A percentile compares a stretch with the other conserved stretches of the same genome.
phyloP scores from a whole-genome alignment of 2,797 vertebrate species.

The Smutsia gigantea region DNA sequence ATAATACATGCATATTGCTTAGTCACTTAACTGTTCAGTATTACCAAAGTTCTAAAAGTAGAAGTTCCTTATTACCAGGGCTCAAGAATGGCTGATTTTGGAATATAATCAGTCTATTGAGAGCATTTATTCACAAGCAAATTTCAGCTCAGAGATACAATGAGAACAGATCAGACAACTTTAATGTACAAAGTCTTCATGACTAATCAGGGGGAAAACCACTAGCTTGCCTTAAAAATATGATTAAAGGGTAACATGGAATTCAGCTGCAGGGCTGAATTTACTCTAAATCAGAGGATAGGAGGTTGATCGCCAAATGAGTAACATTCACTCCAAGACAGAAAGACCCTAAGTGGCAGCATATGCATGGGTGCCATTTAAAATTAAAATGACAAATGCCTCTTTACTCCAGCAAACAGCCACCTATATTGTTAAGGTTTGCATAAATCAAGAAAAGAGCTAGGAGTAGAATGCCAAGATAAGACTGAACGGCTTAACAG shows the following conservation, averaged over 20 bases:
- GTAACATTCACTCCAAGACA: not conserved
- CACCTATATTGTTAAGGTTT: not conserved
- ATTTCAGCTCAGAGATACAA: not conserved
- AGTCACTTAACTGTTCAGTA: not conserved
- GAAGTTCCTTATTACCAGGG: not conserved
- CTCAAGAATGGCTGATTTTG: not conserved
- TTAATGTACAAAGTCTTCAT: not conserved
- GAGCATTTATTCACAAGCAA: not conserved
- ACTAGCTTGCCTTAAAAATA: not conserved
- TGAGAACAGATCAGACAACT: not conserved
- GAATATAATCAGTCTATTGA: not conserved
- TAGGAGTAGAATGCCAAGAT: not conserved
- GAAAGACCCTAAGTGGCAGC: not conserved
- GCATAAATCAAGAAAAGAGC: not conserved
- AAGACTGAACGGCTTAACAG: not conserved
- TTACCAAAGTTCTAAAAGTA: slow-evolving; percentile 1
- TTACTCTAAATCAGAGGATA: not conserved
- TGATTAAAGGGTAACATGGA: not conserved
- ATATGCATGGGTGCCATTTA: not conserved
- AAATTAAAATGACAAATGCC: not conserved
- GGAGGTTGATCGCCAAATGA: not conserved
- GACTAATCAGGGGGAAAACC: not conserved
- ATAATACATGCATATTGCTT: not conserved
- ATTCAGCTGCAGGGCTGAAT: not conserved
- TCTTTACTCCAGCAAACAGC: not conserved